A percentile compares a stretch with the other conserved stretches of the same genome.
phyloP scores from a whole-genome alignment of 2,888 invertebrate species.

The Ophioninae sp. region DNA sequence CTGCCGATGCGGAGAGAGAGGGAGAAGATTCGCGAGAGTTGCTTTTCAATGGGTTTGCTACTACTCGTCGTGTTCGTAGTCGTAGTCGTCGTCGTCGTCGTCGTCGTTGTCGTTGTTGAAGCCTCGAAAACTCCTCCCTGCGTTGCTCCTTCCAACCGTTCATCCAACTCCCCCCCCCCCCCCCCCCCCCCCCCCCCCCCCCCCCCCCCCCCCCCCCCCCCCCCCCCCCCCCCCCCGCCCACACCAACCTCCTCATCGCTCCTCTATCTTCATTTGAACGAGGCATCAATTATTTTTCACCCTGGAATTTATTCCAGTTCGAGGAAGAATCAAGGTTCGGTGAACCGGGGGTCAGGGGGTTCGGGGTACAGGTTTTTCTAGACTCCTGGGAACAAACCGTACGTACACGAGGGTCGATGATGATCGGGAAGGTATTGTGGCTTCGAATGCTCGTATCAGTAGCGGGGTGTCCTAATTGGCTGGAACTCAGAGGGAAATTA shows the following conservation, averaged over 20 bases:
- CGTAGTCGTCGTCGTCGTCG: too few relatives aligned
- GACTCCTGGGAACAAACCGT: too few relatives aligned
- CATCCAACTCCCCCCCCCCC: not conserved
- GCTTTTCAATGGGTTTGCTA: conserved; percentile 62
- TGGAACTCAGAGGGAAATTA: conserved; percentile 80
- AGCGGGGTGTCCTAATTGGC: conserved; percentile 79
- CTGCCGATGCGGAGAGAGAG: conserved; percentile 61
- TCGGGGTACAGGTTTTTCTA: too few relatives aligned
- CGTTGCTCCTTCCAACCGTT: conserved; percentile 15
- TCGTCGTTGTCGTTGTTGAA: too few relatives aligned
- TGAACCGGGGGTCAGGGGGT: too few relatives aligned
- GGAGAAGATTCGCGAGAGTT: conserved; percentile 57
- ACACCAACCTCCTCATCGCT: too few relatives aligned
- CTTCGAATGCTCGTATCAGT: not conserved
- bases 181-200: not conserved
- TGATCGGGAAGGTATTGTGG: not conserved
- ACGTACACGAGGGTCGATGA: not conserved
- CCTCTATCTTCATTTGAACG: not conserved
- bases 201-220: not conserved
- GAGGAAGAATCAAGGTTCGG: not conserved
- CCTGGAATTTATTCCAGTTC: not conserved
- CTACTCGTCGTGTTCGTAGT: conserved; percentile 10
- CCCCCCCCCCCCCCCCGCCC: too few relatives aligned
- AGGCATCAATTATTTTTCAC: not conserved
- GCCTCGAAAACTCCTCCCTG: conserved; percentile 13